Evolutionary conservation across 23 tunicate genomes (phyloP).

Genomic region (Corella eumyota): DNA sequence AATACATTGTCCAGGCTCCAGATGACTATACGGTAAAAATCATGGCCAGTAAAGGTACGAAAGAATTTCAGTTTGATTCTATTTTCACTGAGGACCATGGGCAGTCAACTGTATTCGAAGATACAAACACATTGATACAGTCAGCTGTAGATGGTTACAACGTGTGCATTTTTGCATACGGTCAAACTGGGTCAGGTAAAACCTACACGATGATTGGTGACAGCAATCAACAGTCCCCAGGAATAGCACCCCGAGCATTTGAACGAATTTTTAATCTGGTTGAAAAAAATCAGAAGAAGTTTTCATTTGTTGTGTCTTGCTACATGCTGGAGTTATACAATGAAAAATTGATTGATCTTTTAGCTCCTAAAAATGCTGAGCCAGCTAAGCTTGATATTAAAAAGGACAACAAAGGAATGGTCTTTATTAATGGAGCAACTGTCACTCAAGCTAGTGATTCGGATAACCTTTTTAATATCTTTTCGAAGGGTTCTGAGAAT

Average conservation of each 20-base stretch:
- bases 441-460: slow-evolving; percentile 34
- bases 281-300: slow-evolving; percentile 61
- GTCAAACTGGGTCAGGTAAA: slow-evolving; percentile 98
- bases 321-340: slow-evolving; percentile 98
- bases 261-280: slow-evolving; percentile 69
- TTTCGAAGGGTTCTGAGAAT: slow-evolving; percentile 60
- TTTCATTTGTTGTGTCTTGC: slow-evolving; percentile 72
- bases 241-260: slow-evolving; percentile 95
- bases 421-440: slow-evolving; percentile 67
- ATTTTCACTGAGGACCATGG: slow-evolving; percentile 45
- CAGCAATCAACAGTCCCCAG: slow-evolving; percentile 57
- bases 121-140: slow-evolving; percentile 75
- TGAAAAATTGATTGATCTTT: slow-evolving; percentile 76
- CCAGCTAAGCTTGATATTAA: slow-evolving; percentile 61
- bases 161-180: slow-evolving; percentile 95
- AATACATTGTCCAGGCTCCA: slow-evolving; percentile 47
- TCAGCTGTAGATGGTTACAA: slow-evolving; percentile 97
- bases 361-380: slow-evolving; percentile 14
- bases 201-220: slow-evolving; percentile 99
- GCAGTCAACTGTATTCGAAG: slow-evolving; percentile 84
- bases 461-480: slow-evolving; percentile 49
- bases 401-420: slow-evolving; percentile 98
- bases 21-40: slow-evolving; percentile 94
- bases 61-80: slow-evolving; percentile 92
- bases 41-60: slow-evolving; percentile 37